Base-by-base conservation (phyloP, 2,113 vertebrate genomes). In the Odobenus rosmarus region DNA sequence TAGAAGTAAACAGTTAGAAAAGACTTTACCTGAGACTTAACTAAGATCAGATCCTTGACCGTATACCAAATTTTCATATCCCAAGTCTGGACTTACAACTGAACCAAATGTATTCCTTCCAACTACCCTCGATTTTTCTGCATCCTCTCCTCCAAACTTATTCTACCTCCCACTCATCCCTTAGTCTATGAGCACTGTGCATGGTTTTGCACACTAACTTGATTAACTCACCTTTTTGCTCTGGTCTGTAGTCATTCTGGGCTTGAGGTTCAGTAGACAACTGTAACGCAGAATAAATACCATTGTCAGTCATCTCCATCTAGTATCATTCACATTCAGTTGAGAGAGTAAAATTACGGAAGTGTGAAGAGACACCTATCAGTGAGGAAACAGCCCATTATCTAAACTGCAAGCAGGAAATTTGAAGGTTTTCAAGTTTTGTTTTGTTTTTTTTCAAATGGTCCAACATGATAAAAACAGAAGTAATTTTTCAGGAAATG, bases 401-500 rank as follows among this genome's bases (percentile, higher is more conserved):
- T 94, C 85, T 96, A 33, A 93, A 61, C 72, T 49, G 72, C 53
- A 24, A 82, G 95, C 96, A 97, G 95, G 95, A 98, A 97, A 89
- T 87, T 67, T 95, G 42, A 72, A 96, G n/a, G 19, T 31, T 64
- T 33, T 76, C 74, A 76, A 76, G 33, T 0, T 42, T 83, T 84
- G 14, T 49, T 26, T n/a, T 23, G n/a, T 79, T 6, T 71, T 89
- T 26, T 49, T 49, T 18, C 1, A 51, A 83, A 80, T 7, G 21
- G 36, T 55, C 51, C 87, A 94, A 6, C 55, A 72, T 86, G 42
- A 97, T 85, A 94, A 90, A 96, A 93, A 18, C 80, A 85, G 82
- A 96, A 95, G 81, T 51, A 74, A 88, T 28, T 81, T 91, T 85
- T 93, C 94, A 97, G 92, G 92, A 98, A 98, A 96, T 97, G 93